Percentiles rank a stretch among this genome's conserved stretches.
These are phyloP conservation scores for Hesperophylax magnus DNA, from an alignment of 1,140 invertebrate species.

Conservation along the genomic window DNA sequence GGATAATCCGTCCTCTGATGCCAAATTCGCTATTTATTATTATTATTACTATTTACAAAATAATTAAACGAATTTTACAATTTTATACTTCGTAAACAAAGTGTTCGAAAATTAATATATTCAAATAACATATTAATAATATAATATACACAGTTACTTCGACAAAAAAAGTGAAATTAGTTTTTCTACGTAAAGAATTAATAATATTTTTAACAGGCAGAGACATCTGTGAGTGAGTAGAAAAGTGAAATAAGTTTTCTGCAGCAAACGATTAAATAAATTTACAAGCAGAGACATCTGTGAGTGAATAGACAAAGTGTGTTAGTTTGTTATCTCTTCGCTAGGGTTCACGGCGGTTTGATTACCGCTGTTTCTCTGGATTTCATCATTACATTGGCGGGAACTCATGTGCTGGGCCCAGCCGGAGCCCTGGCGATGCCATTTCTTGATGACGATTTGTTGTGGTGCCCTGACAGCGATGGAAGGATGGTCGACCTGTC, in stretches of 20 bases:
- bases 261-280: no score
- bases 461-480: slow-evolving; percentile 93
- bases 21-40: slow-evolving; percentile 41
- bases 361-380: neutral
- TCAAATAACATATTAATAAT: slow-evolving; percentile 4
- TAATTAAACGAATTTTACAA: slow-evolving; percentile 43
- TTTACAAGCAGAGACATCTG: neutral
- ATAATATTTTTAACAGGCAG: neutral
- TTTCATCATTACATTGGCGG: slow-evolving; percentile 68
- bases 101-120: slow-evolving; percentile 13
- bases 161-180: neutral
- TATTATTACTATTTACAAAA: slow-evolving; percentile 26
- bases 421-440: slow-evolving; percentile 85
- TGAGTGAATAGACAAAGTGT: neutral
- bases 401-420: slow-evolving; percentile 75
- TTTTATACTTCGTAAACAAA: slow-evolving; percentile 28
- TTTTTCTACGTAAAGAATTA: neutral
- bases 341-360: slow-evolving; percentile 12
- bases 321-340: slow-evolving; percentile 3
- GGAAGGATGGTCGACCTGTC: slow-evolving; percentile 92
- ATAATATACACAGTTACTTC: neutral
- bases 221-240: slow-evolving; percentile 1
- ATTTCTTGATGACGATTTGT: slow-evolving; percentile 93
- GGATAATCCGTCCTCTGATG: slow-evolving; percentile 47
- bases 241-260: no score